phyloP scores from a whole-genome alignment of 2,888 invertebrate species.

The Branchellion lobata region DNA sequence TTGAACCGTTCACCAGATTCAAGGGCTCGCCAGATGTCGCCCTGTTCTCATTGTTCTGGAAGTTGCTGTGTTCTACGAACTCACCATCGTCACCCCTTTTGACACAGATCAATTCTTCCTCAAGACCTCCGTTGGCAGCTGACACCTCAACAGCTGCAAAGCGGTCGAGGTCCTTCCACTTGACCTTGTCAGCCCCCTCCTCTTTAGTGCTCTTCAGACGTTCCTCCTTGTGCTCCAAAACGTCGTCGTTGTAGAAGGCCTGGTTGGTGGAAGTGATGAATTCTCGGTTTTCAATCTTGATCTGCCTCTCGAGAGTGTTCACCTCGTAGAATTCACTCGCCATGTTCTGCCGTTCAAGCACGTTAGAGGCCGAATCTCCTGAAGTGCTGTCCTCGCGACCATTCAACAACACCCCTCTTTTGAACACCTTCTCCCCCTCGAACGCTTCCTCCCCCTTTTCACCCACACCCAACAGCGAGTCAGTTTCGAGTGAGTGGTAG shows the following conservation, averaged over 20 bases:
- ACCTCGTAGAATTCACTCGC: neutral
- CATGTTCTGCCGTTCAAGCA: neutral
- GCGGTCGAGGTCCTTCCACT: no score
- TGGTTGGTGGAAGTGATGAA: neutral
- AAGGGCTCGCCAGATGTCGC: no score
- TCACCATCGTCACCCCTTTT: no score
- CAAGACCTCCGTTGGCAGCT: neutral
- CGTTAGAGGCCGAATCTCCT: no score
- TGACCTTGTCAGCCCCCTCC: no score
- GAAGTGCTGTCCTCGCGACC: neutral
- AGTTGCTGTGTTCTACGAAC: no score
- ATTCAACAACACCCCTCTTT: neutral
- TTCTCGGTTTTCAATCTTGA: slow-evolving; percentile 2
- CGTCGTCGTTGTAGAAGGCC: neutral
- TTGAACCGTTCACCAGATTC: no score
- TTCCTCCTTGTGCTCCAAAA: neutral
- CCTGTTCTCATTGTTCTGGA: no score
- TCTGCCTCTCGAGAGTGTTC: slow-evolving; percentile 6
- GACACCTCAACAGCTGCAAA: no score
- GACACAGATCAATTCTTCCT: neutral
- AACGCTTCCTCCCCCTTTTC: neutral
- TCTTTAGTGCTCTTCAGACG: no score
- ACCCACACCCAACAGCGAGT: neutral
- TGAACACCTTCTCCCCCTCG: neutral
- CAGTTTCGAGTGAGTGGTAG: neutral